Evolutionary conservation across 2,113 vertebrate species (phyloP), one percentile per base, ranked within the genome.

Genomic region (Sylvicapra grimmia): DNA sequence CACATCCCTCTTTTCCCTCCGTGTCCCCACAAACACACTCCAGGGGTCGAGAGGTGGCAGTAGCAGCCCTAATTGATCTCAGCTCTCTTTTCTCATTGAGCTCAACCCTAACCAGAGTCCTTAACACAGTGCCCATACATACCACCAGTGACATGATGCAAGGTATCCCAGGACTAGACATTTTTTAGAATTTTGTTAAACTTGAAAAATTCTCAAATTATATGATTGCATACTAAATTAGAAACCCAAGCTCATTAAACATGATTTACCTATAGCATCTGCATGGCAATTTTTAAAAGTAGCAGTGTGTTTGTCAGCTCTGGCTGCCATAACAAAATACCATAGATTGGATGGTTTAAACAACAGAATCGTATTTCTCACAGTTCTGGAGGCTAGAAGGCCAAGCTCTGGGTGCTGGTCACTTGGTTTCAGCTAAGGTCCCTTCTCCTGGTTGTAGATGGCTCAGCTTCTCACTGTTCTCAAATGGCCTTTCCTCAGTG

Each of bases 231-330:
- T 53, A 40, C 49, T 80, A 75, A 53, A 36, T 90, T 77, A 89
- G 85, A 94, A 96, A 89, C 83, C 36, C 7, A n/a, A 94, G 86
- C 61, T 93, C n/a, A 40, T 19, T 44, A 75, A 93, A 51, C 11
- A 16, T 23, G 86, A 44, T 95, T 79, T 89, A 51, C 95, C 90
- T 83, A 65, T 63, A 29, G 68, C 49, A 18, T 58, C 53, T 86
- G 63, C 14, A 33, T 65, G 58, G 44, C 40, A 93, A 47, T 47
- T 90, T 84, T 79, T 33, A n/a, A 92, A 95, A 40, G 94, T 5
- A 83, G 88, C 61, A 82, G 18, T 51, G 44, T 75, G 31, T 56
- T 56, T 10, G 44, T 53, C 44, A 7, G 65, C 80, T 61, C 44
- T 21, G 31, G 72, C 59, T 58, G n/a, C 88, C 4, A 10, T 53